Evolutionary conservation across 2,888 invertebrate species (phyloP).

Genomic region (Eulithis testata): DNA sequence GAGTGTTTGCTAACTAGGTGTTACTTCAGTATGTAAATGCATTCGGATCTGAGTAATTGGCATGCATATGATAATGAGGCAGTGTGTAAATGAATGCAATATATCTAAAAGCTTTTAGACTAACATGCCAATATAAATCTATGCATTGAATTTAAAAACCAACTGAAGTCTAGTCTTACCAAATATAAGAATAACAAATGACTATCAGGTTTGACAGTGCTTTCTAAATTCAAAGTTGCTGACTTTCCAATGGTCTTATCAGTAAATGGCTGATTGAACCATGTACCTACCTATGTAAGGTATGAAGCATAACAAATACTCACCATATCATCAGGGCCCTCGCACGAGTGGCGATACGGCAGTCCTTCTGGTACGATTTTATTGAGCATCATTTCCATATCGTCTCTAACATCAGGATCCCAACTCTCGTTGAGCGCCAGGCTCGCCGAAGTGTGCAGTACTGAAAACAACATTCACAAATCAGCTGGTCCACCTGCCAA

Average conservation of each 20-base stretch:
- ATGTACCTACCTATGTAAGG: constrained; percentile 10
- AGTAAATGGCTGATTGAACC: constrained; percentile 4
- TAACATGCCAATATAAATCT: neutral
- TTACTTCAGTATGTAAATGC: constrained; percentile 33
- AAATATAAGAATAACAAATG: constrained; percentile 25
- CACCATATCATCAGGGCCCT: constrained; percentile 99
- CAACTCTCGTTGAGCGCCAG: constrained; percentile 98
- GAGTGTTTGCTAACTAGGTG: constrained; percentile 24
- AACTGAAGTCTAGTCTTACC: neutral
- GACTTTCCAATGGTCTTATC: constrained; percentile 6
- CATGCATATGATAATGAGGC: constrained; percentile 36
- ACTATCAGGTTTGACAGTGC: neutral
- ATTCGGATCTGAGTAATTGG: constrained; percentile 32
- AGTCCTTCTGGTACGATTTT: constrained; percentile 99
- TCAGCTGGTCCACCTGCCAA: constrained; percentile 59
- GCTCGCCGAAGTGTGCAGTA: constrained; percentile 99
- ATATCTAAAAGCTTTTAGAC: neutral
- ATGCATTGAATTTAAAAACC: neutral
- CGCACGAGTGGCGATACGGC: constrained; percentile 98
- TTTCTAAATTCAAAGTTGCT: constrained; percentile 17
- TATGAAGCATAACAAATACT: constrained; percentile 53
- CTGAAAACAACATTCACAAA: constrained; percentile 85
- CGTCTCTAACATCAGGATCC: constrained; percentile 98
- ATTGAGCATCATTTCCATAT: constrained; percentile 99
- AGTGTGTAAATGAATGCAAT: constrained; percentile 11